Base-by-base conservation (phyloP, 2,113 vertebrate species). In the Megalops atlanticus region DNA sequence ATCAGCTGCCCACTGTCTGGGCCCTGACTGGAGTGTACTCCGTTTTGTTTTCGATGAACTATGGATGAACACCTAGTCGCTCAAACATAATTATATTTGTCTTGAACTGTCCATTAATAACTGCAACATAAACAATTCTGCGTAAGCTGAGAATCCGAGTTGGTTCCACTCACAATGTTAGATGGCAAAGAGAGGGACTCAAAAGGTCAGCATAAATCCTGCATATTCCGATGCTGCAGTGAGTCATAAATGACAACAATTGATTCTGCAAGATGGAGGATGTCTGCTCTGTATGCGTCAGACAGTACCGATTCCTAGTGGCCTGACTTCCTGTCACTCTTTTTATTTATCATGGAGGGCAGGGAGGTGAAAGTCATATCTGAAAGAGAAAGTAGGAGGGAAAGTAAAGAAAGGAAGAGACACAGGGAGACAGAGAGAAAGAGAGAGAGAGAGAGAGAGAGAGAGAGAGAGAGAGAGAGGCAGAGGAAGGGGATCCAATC, bases 41-140 rank as follows among this genome's bases (percentile, higher is more conserved):
- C 52, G 38, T 12, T 38, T 36, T 40, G 39, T 27, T 58, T 15
- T 40, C 77, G 14, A 12, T 11, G 4, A 27, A 74, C 72, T 24
- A 10, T 15, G 18, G 21, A 3, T 41, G 58, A 74, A 74, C 15
- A n/a, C 77, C 68, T 58, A 68, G 38, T 54, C 41, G 27, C 11
- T 31, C 6, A 5, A 54, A 33, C 49, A 69, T 78, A 69, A 78
- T 78, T 27, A 36, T 64, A 36, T 73, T 80, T 73, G 79, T 54
- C 79, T 73, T 11, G 41, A 11, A 1, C 45, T n/a, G 33, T 73
- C 69, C 79, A 54, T 73, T 80, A 73, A 74, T 31, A 45, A 73
- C 21, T 11, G 35, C 38, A 31, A 39, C 35, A 43, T 31, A 69
- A 69, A 52, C 24, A 24, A 38, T 16, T 24, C 7, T 49, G 69